phyloP scores from a whole-genome alignment of 53 echinoderm and acorn worm species.

The Glandiceps talaboti region DNA sequence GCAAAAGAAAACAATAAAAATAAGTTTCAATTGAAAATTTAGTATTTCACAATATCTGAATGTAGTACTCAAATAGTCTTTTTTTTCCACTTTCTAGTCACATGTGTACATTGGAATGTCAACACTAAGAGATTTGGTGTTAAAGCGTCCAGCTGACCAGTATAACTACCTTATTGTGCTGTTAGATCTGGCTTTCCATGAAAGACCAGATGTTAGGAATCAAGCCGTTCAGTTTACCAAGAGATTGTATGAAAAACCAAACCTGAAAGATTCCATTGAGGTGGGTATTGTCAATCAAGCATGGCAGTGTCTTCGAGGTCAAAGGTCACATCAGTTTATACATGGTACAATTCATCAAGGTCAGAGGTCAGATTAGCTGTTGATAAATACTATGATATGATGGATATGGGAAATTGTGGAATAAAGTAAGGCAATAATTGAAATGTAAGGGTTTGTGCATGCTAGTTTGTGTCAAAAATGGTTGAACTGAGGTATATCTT shows the following conservation, averaged over 20 bases:
- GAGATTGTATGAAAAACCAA: constrained; percentile 74
- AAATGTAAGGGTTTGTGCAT: too few species aligned
- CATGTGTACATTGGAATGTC: constrained; percentile 95
- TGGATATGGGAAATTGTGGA: too few species aligned
- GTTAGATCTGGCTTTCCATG: constrained; percentile 76
- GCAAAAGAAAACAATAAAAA: too few species aligned
- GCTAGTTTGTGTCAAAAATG: too few species aligned
- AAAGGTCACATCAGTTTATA: background rate
- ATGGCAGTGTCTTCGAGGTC: too few species aligned
- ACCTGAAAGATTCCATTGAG: constrained; percentile 72
- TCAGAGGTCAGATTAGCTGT: background rate
- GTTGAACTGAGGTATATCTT: too few species aligned
- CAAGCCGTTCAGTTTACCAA: constrained; percentile 95
- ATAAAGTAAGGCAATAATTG: too few species aligned
- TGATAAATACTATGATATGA: background rate
- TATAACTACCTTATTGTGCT: constrained; percentile 68
- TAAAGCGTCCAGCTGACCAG: constrained; percentile 78
- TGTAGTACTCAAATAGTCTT: too few species aligned
- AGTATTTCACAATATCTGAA: too few species aligned
- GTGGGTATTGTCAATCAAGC: too few species aligned
- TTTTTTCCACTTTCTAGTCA: constrained; percentile 29
- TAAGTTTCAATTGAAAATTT: too few species aligned
- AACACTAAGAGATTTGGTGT: constrained; percentile 75
- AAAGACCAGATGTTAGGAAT: constrained; percentile 83
- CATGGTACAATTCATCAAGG: background rate